Evolutionary conservation across 30 jellyfish, hydroid and myxozoan genomes (phyloP).

Genomic region (Aurelia aurita complex sp. Pacific): DNA sequence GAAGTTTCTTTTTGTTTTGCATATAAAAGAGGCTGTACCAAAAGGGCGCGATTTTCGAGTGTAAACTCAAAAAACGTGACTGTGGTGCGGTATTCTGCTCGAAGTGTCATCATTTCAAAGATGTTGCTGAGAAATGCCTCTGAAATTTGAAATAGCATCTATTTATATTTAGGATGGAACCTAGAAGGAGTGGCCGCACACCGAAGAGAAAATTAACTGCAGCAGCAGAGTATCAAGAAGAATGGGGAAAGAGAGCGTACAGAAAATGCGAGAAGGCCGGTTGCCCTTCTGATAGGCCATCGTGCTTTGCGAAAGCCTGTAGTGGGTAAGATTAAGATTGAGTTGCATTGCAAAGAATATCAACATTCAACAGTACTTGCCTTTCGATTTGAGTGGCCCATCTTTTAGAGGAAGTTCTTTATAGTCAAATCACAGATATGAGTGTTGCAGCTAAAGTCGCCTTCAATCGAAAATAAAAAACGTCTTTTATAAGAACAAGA

Average conservation of each 20-base stretch:
- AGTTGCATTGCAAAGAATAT: not conserved
- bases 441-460: too few relatives aligned
- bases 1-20: too few relatives aligned
- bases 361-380: not conserved
- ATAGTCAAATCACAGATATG: too few relatives aligned
- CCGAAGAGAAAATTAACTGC: slow-evolving; percentile 35
- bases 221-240: not conserved
- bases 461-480: too few relatives aligned
- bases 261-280: slow-evolving; percentile 79
- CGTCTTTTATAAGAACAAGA: too few relatives aligned
- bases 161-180: not conserved
- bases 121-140: too few relatives aligned
- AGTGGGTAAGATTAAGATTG: slow-evolving; percentile 39
- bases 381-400: too few relatives aligned
- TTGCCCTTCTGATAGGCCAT: slow-evolving; percentile 63
- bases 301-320: slow-evolving; percentile 77
- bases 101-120: too few relatives aligned
- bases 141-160: too few relatives aligned
- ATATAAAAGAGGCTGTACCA: not conserved
- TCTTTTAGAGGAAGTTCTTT: too few relatives aligned
- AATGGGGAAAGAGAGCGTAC: not conserved
- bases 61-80: too few relatives aligned
- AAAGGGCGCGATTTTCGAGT: slow-evolving; percentile 17
- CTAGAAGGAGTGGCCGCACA: slow-evolving; percentile 32
- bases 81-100: too few relatives aligned